Evolutionary conservation across 1,140 invertebrate species (phyloP), one percentile per base, ranked within the genome.

Genomic region (Probaryconus sp.): DNA sequence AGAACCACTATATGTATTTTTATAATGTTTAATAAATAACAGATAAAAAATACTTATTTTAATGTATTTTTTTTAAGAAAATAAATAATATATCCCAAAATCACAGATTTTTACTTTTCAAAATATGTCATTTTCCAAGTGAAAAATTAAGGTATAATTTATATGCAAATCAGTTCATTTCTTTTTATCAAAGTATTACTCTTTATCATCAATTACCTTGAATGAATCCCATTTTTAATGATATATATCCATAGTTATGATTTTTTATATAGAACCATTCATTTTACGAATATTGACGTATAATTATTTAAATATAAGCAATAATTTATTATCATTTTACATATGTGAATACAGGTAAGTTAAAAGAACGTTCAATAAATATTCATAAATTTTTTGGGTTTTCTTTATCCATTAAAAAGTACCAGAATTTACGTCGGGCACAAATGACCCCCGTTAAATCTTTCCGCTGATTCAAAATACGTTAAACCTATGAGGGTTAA

Each of bases 371-470:
- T 4, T 4, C 3, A 4, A 24, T 3, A 24, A 24, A 7, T 7
- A 24, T 7, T 24, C 7, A 7, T 24, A 24, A 4, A 4, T 4
- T 4, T 4, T 4, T 24, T 24, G 21, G 18, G 18, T 17, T 38
- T 40, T n/a, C 37, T n/a, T n/a, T n/a, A n/a, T 20, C 2, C 17
- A 18, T 21, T 20, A 40, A 5, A 40, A 40, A 40, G n/a, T 10
- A 5, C 17, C 16, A 40, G 21, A 40, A 40, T n/a, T 21, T 10
- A 3, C 7, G 21, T 40, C 17, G 2, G 17, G 10, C 37, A 40
- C 18, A 40, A 40, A 20, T 40, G 37, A 40, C 37, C 37, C 37
- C 18, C 17, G 37, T 40, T 40, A n/a, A 40, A 7, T 18, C n/a
- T n/a, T n/a, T n/a, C n/a, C n/a, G n/a, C n/a, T n/a, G n/a, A n/a